Percentiles rank a stretch among this genome's conserved stretches.
Conservation (phyloP, 1,140 invertebrate species). For the Scaptodrosophila lebanonensis region DNA sequence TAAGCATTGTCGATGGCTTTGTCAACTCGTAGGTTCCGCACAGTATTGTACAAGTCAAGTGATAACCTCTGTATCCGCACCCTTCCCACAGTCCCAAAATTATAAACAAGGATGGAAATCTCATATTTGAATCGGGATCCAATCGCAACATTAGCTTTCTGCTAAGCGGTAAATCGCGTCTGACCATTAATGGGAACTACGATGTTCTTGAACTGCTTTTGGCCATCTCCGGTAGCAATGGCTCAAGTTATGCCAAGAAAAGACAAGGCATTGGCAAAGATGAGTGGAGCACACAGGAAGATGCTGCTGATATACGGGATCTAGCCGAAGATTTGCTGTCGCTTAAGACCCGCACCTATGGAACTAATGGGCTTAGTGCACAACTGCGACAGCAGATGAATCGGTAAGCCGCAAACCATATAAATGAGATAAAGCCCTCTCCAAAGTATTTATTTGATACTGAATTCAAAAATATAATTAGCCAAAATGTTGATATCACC, state of each 20-base stretch:
- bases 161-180: slow-evolving; percentile 80
- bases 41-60: not conserved
- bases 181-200: slow-evolving; percentile 81
- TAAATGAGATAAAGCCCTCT: not conserved
- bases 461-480: too few species aligned
- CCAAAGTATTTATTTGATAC: too few species aligned
- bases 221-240: slow-evolving; percentile 5
- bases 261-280: slow-evolving; percentile 41
- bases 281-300: slow-evolving; percentile 31
- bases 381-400: slow-evolving; percentile 37
- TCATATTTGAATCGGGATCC: slow-evolving; percentile 81
- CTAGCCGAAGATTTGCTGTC: slow-evolving; percentile 30
- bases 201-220: slow-evolving; percentile 78
- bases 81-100: slow-evolving; percentile 80
- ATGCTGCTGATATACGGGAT: slow-evolving; percentile 30
- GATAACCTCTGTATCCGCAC: not conserved
- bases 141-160: slow-evolving; percentile 83
- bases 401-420: slow-evolving; percentile 33
- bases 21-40: slow-evolving; percentile 69
- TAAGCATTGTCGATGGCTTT: slow-evolving; percentile 39
- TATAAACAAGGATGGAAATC: slow-evolving; percentile 81
- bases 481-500: too few species aligned
- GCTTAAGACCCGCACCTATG: slow-evolving; percentile 30
- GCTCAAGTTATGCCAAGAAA: slow-evolving; percentile 24
- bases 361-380: slow-evolving; percentile 30